Evolutionary conservation across 1,140 invertebrate genomes (phyloP).

Genomic region (Geopemphigus sp.): DNA sequence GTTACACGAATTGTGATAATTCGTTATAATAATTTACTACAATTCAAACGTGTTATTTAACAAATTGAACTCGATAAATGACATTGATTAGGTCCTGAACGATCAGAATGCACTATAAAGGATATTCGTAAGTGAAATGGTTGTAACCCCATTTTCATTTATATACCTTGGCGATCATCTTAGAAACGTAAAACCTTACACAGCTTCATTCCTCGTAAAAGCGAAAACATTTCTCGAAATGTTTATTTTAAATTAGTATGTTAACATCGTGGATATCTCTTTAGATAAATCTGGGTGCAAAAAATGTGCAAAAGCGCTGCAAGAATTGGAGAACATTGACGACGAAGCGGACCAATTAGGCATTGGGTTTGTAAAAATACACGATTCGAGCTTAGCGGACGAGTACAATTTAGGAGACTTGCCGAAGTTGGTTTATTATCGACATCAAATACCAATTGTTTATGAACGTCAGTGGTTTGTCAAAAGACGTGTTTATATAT

Average conservation of each 20-base stretch:
- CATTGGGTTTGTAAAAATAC: conserved; percentile 92
- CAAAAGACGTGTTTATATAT: conserved; percentile 22
- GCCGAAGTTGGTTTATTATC: conserved; percentile 88
- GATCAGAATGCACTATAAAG: conserved; percentile 45
- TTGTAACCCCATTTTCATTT: conserved; percentile 25
- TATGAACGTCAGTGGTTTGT: conserved; percentile 75
- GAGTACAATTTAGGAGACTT: conserved; percentile 87
- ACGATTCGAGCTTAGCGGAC: conserved; percentile 85
- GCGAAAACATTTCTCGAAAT: neutral
- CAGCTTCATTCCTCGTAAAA: conserved; percentile 3
- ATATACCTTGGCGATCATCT: neutral
- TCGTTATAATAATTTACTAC: neutral
- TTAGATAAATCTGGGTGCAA: conserved; percentile 89
- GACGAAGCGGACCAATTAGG: conserved; percentile 93
- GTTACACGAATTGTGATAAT: neutral
- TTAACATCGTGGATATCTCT: neutral
- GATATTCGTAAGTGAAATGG: conserved; percentile 44
- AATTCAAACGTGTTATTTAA: neutral
- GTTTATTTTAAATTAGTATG: neutral
- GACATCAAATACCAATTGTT: conserved; percentile 90
- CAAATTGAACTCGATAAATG: neutral
- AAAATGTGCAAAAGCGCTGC: conserved; percentile 83
- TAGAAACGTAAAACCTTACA: conserved; percentile 40
- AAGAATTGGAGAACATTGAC: conserved; percentile 91
- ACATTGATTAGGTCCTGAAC: conserved; percentile 32